Percentiles rank a stretch among this genome's conserved stretches.
These are phyloP conservation scores for Scaptomyza pallida DNA, from an alignment of 1,140 invertebrate species.

Conservation along the genomic window DNA sequence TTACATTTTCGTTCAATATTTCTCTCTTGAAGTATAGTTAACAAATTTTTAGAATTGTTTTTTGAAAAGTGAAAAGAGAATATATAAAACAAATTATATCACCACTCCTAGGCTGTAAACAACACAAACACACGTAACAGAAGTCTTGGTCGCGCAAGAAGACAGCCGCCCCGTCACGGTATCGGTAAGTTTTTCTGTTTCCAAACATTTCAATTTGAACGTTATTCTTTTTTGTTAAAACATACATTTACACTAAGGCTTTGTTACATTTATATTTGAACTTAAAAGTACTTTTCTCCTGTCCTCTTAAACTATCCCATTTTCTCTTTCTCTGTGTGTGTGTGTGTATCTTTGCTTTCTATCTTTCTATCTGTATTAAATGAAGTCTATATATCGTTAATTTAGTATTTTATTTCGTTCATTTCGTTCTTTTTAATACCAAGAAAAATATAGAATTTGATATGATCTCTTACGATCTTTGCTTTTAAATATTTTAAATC, in stretches of 20 bases:
- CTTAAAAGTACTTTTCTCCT: constrained; percentile 12
- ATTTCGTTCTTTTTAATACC: too few species aligned
- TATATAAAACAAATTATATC: constrained; percentile 64
- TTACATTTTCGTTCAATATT: constrained; percentile 6
- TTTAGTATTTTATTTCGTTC: too few species aligned
- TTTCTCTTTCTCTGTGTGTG: constrained; percentile 7
- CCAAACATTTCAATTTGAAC: constrained; percentile 4
- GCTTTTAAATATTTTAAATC: too few species aligned
- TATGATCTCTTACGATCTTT: too few species aligned
- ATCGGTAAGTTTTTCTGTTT: constrained; percentile 78
- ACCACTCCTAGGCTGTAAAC: constrained; percentile 83
- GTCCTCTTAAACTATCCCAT: background rate
- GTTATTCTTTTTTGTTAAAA: constrained; percentile 2
- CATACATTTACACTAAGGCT: constrained; percentile 23
- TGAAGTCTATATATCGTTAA: too few species aligned
- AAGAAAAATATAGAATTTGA: too few species aligned
- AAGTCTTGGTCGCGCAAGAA: constrained; percentile 84
- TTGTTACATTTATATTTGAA: background rate
- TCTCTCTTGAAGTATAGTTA: background rate
- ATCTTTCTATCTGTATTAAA: constrained; percentile 2
- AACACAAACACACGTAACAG: constrained; percentile 84
- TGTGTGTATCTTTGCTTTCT: constrained; percentile 1
- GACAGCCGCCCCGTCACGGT: constrained; percentile 84
- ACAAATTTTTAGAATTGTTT: constrained; percentile 25
- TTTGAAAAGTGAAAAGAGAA: constrained; percentile 18